Base-by-base conservation (phyloP, 2,888 invertebrate genomes). In the Aelia acuminata region DNA sequence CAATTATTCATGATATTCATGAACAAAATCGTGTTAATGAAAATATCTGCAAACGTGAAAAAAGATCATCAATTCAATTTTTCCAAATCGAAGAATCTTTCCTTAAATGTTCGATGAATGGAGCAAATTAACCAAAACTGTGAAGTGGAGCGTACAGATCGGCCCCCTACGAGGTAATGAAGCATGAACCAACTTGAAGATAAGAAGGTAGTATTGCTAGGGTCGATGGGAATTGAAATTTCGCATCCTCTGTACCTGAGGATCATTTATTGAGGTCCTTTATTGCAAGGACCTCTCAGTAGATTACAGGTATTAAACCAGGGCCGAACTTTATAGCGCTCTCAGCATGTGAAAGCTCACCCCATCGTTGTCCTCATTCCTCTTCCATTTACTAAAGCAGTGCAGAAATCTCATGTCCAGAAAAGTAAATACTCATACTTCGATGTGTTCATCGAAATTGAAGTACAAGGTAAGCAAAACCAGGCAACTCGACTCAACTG, bases 301-400 rank as follows among this genome's bases (percentile, higher is more conserved):
- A 70, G 70, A 70, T 70, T 70, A 70, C 35, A 70, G 70, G 70
- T 70, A 70, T 70, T 70, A 70, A 70, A 70, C 31, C 26, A 35
- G 70, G n/a, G 70, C 26, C 70, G 53, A 53, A 35, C 70, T 70
- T 70, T 70, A 70, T 70, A 35, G 70, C 70, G 18, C 20, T 70
- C 31, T 70, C 35, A 18, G 31, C 31, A 70, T 70, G 70, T 70
- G 70, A 70, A 70, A 70, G 70, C 70, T 70, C 70, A 31, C 15
- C 70, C 31, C 70, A 31, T 70, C 70, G 70, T 20, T 35, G 70
- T 70, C 70, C 70, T 20, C 70, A 70, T 70, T 70, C 26, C 35
- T 70, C 70, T 35, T 43, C 35, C 31, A 53, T 10, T 53, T 53
- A n/a, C n/a, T n/a, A 53, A 53, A 7, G n/a, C 53, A 20, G 53